A percentile compares a stretch with the other conserved stretches of the same genome.
These are phyloP conservation scores for Geotrypetes seraphini DNA, from an alignment of 2,797 vertebrate genomes.

Conservation along the genomic window DNA sequence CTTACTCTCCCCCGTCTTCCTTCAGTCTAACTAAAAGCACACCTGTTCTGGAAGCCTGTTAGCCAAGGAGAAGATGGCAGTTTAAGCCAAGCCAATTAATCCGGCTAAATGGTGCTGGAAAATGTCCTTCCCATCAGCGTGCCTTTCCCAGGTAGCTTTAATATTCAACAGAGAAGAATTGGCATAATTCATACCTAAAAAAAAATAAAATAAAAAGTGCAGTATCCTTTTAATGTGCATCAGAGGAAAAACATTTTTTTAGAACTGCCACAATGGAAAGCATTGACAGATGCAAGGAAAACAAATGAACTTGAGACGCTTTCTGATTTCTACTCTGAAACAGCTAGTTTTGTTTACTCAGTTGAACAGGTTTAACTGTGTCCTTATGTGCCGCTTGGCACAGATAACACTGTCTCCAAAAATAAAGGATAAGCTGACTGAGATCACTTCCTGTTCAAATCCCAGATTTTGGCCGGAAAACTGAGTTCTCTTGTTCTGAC, in stretches of 20 bases:
- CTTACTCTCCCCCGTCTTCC: too few species aligned
- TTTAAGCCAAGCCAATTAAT: too few species aligned
- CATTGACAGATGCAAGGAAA: neutral
- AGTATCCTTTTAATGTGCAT: neutral
- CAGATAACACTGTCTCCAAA: constrained; percentile 27
- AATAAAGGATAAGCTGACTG: constrained; percentile 30
- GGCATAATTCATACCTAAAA: neutral
- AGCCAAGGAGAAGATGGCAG: too few species aligned
- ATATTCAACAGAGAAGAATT: neutral
- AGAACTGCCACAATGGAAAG: constrained; percentile 4
- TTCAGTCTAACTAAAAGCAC: too few species aligned
- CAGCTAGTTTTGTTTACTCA: constrained; percentile 23
- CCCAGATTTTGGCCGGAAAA: constrained; percentile 38
- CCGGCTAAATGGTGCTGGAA: too few species aligned
- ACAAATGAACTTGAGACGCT: neutral
- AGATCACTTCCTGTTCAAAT: constrained; percentile 45
- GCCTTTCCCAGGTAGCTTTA: neutral
- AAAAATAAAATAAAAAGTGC: too few species aligned
- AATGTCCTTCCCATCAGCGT: neutral
- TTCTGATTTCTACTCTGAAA: constrained; percentile 1
- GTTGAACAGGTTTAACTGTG: constrained; percentile 19
- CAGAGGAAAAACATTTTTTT: neutral
- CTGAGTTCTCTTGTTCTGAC: constrained; percentile 38
- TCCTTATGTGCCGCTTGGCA: constrained; percentile 39
- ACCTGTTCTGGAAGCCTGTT: too few species aligned